Evolutionary conservation across 2,113 vertebrate species (phyloP), one percentile per base, ranked within the genome.

Genomic region (Natator depressus): DNA sequence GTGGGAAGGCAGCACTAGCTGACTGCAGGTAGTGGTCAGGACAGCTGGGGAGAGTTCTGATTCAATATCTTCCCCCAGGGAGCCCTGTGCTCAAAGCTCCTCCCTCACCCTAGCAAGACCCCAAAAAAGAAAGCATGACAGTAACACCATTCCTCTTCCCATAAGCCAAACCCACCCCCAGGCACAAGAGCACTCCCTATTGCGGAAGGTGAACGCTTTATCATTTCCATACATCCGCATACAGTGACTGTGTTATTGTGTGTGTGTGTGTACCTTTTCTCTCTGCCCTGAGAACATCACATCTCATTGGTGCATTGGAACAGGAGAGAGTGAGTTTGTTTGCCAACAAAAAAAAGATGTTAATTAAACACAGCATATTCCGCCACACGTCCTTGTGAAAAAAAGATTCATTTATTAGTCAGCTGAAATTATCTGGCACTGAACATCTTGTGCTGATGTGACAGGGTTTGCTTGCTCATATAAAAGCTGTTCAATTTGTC

Each of bases 151-250:
- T 93, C 35, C 6, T 81, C 95, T 95, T 92, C 88, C 38, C 38
- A 42, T 38, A 42, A 19, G 38, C 38, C n/a, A 10, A 42, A 42
- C 24, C n/a, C 22, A 42, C 4, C 69, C 69, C 38, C 20, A 25
- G 2, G 38, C 38, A 75, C n/a, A 75, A 75, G 38, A 42, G 38
- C 69, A 20, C 38, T 75, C 38, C 69, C 69, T 75, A 24, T 19
- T 24, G 38, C 2, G 10, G 38, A 20, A 42, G 38, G 17, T 94
- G 75, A 84, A 95, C 84, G 91, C 85, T 94, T 97, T 95, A 76
- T 96, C 57, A 95, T 97, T 94, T 96, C 84, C 94, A 49, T 93
- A 69, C 90, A 93, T 93, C 95, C 93, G 79, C 95, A 84, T 91
- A 95, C 75, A 89, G 81, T 87, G 95, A 50, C 91, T 89, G 4